These are phyloP conservation scores for Troilus luridus DNA, from an alignment of 2,888 invertebrate genomes.

Conservation along the genomic window DNA sequence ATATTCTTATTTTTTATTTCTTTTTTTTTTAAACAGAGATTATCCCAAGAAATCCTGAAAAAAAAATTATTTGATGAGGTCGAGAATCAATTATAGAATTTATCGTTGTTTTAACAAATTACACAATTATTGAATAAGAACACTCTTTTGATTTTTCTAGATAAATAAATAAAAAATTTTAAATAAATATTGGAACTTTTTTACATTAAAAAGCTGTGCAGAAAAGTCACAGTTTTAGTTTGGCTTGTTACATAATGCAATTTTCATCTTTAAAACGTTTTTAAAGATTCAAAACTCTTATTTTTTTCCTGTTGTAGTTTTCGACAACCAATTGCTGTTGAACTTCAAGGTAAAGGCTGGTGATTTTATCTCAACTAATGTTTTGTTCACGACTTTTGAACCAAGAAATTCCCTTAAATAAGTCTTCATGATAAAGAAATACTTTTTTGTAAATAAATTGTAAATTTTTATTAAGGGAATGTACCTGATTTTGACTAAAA, in stretches of 20 bases:
- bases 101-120: too few species aligned
- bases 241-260: neutral
- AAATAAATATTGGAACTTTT: too few species aligned
- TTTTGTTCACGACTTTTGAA: neutral
- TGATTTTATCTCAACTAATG: neutral
- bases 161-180: too few species aligned
- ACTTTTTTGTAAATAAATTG: constrained; percentile 34
- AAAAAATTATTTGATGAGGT: too few species aligned
- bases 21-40: too few species aligned
- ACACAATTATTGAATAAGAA: too few species aligned
- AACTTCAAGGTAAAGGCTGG: constrained; percentile 54
- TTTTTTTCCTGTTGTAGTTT: constrained; percentile 48
- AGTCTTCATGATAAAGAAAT: neutral
- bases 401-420: neutral
- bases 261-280: neutral
- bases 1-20: too few species aligned
- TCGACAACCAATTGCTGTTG: constrained; percentile 52
- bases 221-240: neutral
- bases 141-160: too few species aligned
- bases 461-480: constrained; percentile 52
- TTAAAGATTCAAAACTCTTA: neutral
- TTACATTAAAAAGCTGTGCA: too few species aligned
- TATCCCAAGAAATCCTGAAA: too few species aligned
- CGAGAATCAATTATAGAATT: too few species aligned
- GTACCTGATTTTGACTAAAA: constrained; percentile 53